A percentile compares a stretch with the other conserved stretches of the same genome.
These are phyloP conservation scores for Conopomorpha cramerella DNA, from an alignment of 1,140 invertebrate genomes.

Conservation along the genomic window DNA sequence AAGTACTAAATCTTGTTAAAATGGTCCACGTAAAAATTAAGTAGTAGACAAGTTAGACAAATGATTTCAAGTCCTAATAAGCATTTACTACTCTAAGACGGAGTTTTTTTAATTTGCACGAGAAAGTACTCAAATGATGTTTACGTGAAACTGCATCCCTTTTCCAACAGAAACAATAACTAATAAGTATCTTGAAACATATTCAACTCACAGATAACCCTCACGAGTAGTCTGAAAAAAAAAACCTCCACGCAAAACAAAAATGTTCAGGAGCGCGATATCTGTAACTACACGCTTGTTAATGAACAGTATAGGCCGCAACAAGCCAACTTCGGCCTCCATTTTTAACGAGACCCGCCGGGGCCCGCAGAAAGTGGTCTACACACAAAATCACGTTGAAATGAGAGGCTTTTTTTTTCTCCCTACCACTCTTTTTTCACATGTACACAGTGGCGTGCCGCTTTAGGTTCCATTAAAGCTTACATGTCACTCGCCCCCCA, in stretches of 20 bases:
- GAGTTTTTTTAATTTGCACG: too few relatives aligned
- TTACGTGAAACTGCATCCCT: too few relatives aligned
- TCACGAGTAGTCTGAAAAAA: neutral
- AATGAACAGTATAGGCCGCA: constrained; percentile 52
- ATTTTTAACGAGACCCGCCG: constrained; percentile 54
- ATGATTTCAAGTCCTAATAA: too few relatives aligned
- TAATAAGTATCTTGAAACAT: neutral
- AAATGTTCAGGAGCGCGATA: too few relatives aligned
- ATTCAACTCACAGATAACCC: neutral
- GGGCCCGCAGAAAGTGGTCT: constrained; percentile 54
- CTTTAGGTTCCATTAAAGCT: constrained; percentile 54
- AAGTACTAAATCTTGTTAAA: too few relatives aligned
- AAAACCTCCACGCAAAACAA: neutral
- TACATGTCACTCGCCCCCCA: constrained; percentile 45
- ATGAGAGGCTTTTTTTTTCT: constrained; percentile 55
- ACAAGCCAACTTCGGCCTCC: constrained; percentile 42
- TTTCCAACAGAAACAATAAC: neutral
- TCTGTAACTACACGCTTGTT: constrained; percentile 19
- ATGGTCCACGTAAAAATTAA: too few relatives aligned
- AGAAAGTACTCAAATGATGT: too few relatives aligned
- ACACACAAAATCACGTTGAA: constrained; percentile 58
- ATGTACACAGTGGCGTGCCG: constrained; percentile 45
- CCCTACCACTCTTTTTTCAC: constrained; percentile 54
- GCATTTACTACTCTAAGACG: too few relatives aligned
- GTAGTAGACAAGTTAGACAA: too few relatives aligned